Conservation (phyloP, 2,888 invertebrate genomes). For the Rugalucina vietnamica region DNA sequence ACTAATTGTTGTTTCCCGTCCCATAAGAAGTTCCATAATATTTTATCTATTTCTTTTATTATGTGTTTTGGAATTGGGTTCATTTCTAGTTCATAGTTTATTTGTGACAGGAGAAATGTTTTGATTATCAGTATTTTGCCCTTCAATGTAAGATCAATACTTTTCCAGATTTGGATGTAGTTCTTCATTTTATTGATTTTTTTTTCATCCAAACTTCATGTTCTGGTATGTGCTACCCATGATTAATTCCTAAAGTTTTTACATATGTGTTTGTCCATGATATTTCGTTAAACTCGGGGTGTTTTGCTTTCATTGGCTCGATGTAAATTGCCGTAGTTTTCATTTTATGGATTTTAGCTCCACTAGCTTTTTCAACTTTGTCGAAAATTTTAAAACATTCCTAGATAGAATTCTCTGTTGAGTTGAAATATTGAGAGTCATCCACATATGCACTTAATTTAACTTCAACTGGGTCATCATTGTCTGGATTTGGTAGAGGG, state of each 20-base stretch:
- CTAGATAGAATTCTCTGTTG: not conserved
- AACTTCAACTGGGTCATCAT: not conserved
- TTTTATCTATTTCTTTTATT: not conserved
- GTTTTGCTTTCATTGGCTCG: not conserved
- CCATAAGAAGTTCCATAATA: not conserved
- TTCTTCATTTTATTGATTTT: not conserved
- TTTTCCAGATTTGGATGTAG: too few species aligned
- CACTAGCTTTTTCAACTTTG: not conserved
- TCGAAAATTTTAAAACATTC: not conserved
- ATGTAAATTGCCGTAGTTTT: not conserved
- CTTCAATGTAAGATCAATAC: too few species aligned
- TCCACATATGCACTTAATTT: not conserved
- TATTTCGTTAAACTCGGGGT: not conserved
- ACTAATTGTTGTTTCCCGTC: not conserved
- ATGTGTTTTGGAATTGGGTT: not conserved
- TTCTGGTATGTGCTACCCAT: not conserved
- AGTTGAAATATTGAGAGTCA: not conserved
- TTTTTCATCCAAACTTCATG: not conserved
- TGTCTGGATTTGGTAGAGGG: not conserved
- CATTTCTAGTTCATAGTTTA: not conserved
- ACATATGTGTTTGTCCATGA: not conserved
- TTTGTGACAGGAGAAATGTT: not conserved
- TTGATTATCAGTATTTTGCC: not conserved
- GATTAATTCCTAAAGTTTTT: not conserved
- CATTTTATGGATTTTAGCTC: not conserved